Evolutionary conservation across 2,797 vertebrate species (phyloP).

Genomic region (Danio choprae): DNA sequence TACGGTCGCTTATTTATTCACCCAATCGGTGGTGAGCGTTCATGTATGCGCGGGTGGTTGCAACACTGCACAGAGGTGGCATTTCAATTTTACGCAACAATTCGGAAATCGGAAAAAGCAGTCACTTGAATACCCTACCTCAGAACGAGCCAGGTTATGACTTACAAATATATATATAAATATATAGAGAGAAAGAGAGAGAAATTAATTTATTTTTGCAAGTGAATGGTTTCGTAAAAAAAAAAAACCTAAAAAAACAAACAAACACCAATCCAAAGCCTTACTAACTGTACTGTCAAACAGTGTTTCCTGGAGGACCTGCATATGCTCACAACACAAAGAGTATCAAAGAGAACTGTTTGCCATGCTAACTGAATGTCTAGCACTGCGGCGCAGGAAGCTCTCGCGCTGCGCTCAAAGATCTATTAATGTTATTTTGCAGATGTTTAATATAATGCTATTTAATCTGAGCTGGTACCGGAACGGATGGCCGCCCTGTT

Average conservation of each 20-base stretch:
- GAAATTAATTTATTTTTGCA: slow-evolving; percentile 82
- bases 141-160: slow-evolving; percentile 71
- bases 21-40: slow-evolving; percentile 64
- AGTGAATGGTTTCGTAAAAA: slow-evolving; percentile 76
- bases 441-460: slow-evolving; percentile 64
- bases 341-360: slow-evolving; percentile 75
- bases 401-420: slow-evolving; percentile 63
- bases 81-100: slow-evolving; percentile 72
- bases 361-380: slow-evolving; percentile 74
- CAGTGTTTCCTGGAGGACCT: slow-evolving; percentile 75
- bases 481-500: slow-evolving; percentile 24
- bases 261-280: slow-evolving; percentile 82
- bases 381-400: slow-evolving; percentile 63
- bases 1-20: slow-evolving; percentile 79
- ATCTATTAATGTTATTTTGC: slow-evolving; percentile 66
- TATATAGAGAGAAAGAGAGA: slow-evolving; percentile 28
- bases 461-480: slow-evolving; percentile 54
- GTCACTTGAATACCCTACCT: slow-evolving; percentile 64
- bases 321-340: slow-evolving; percentile 59
- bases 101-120: slow-evolving; percentile 50
- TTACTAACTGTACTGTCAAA: slow-evolving; percentile 74
- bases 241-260: not conserved
- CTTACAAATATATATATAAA: slow-evolving; percentile 64
- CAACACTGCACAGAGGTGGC: slow-evolving; percentile 72
- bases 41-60: slow-evolving; percentile 59